Base-by-base conservation (phyloP, 1,140 invertebrate species). In the Gonatopus flavifemur region DNA sequence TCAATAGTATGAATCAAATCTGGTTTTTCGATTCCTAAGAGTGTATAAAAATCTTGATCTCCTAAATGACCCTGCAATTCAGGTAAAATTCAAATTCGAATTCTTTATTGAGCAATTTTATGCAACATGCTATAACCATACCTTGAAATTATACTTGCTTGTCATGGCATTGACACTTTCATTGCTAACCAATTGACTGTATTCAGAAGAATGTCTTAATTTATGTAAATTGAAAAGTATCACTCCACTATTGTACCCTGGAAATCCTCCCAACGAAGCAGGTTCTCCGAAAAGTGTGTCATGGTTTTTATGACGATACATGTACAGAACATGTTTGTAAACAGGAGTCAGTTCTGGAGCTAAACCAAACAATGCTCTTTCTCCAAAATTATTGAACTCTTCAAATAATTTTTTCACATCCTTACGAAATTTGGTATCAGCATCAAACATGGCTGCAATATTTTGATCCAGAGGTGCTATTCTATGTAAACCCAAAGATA, bases 31-130 rank as follows among this genome's bases (percentile, higher is more conserved):
- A 88, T 79, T 20, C 81, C 82, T 5, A 93, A 57, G 19, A 94
- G 66, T 0, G 90, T 90, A 64, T 90, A 94, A 71, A 91, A 92
- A 76, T 94, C 91, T 75, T 94, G 91, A 74, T 93, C 91, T 3
- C 91, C 91, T 15, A 94, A 78, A 72, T 94, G 89, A 7, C 91
- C 91, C 76, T 86, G 67, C 40, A 83, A n/a, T n/a, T n/a, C n/a
- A n/a, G n/a, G n/a, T n/a, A 62, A 18, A 37, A 47, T 30, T 32
- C 3, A 36, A 31, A 13, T 42, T 1, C 5, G 30, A 22, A 2
- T 13, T 10, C 16, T 25, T 12, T 18, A 42, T 19, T 28, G 8
- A 28, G 9, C 6, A 35, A 10, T 13, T 25, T 36, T 19, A 46
- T 38, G 16, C 16, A 7, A 30, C 5, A 8, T 21, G 3, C 13